Conservation (phyloP, 37 sponge, comb jelly and placozoan genomes). For the Axinella damicornis region DNA sequence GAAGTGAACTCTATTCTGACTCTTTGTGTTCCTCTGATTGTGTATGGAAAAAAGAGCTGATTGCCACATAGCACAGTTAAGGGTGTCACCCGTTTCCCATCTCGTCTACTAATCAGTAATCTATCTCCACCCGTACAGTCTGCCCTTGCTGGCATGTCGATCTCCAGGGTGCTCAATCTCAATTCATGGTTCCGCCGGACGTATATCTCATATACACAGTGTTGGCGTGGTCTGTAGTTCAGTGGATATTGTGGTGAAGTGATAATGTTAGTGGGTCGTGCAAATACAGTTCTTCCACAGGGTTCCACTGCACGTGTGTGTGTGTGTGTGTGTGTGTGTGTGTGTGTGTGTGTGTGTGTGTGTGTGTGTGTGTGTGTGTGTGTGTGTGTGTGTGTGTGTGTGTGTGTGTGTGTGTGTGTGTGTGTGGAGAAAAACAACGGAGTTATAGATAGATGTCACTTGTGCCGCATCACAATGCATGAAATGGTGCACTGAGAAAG, state of each 20-base stretch:
- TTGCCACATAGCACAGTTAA: constrained; percentile 35
- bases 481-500: too few relatives aligned
- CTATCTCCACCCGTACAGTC: constrained; percentile 44
- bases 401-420: too few relatives aligned
- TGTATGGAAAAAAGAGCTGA: background rate
- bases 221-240: constrained; percentile 35
- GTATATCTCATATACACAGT: constrained; percentile 39
- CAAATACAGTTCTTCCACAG: constrained; percentile 58
- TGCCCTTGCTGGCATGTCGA: constrained; percentile 35
- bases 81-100: background rate
- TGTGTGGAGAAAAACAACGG: too few relatives aligned
- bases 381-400: too few relatives aligned
- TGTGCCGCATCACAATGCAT: too few relatives aligned
- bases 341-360: too few relatives aligned
- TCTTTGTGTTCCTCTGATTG: background rate
- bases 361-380: too few relatives aligned
- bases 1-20: constrained; percentile 52
- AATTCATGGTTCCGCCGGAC: constrained; percentile 26
- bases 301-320: constrained; percentile 31
- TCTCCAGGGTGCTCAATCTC: constrained; percentile 17
- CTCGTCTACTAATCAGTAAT: background rate
- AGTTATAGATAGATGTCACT: too few relatives aligned
- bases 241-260: constrained; percentile 73
- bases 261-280: constrained; percentile 39
- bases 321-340: too few relatives aligned